phyloP scores from a whole-genome alignment of 2,113 vertebrate genomes.

The Mus pahari region DNA sequence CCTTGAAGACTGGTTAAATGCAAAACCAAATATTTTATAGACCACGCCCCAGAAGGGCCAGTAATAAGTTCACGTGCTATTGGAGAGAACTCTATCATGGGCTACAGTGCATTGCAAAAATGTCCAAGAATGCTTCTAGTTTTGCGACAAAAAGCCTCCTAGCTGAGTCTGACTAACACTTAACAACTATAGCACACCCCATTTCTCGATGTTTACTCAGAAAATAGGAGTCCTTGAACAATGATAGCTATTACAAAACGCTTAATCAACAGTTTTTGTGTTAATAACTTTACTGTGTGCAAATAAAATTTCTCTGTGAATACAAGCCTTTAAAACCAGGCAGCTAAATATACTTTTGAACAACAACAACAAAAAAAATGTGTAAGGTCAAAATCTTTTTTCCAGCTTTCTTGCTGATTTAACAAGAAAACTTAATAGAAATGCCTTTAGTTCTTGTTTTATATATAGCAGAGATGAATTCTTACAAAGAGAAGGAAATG shows the following conservation, averaged over 20 bases:
- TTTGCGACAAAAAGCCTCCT: background rate
- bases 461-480: constrained; percentile 49
- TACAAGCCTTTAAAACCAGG: background rate
- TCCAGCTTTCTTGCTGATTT: constrained; percentile 56
- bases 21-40: background rate
- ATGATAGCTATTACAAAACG: background rate
- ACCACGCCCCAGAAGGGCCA: background rate
- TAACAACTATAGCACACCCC: background rate
- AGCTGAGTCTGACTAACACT: background rate
- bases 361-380: background rate
- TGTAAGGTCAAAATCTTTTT: constrained; percentile 38
- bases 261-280: background rate
- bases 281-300: background rate
- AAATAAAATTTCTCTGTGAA: constrained; percentile 25
- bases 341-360: background rate
- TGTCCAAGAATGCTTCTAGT: background rate
- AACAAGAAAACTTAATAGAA: constrained; percentile 59
- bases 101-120: background rate
- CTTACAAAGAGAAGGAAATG: constrained; percentile 35
- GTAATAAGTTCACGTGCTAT: background rate
- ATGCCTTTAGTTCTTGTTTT: constrained; percentile 39
- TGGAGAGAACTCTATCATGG: background rate
- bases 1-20: background rate
- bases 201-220: background rate
- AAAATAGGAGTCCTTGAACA: background rate